Percentiles rank a stretch among this genome's conserved stretches.
These are phyloP conservation scores for Drosophila paramelanica DNA, from an alignment of 2,888 invertebrate genomes.

Conservation along the genomic window DNA sequence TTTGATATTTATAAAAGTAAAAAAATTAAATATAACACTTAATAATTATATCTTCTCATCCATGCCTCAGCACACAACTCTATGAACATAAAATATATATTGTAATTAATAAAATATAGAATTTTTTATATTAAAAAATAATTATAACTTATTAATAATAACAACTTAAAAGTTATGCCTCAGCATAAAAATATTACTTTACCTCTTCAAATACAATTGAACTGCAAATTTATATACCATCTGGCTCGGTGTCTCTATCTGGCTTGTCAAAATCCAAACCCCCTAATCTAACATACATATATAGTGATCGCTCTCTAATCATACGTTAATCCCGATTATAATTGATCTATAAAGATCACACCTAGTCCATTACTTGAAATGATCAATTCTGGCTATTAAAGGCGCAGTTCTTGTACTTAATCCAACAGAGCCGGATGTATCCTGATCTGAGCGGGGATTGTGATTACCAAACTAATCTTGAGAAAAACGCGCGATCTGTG, in stretches of 20 bases:
- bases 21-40: too few species aligned
- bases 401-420: constrained; percentile 19
- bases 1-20: too few species aligned
- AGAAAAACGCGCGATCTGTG: constrained; percentile 9
- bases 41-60: too few species aligned
- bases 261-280: constrained; percentile 27
- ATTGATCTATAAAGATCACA: constrained; percentile 56
- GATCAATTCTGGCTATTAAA: constrained; percentile 32
- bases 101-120: too few species aligned
- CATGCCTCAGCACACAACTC: too few species aligned
- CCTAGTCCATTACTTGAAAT: constrained; percentile 60
- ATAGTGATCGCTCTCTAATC: constrained; percentile 27
- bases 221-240: not conserved
- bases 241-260: not conserved
- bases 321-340: constrained; percentile 18
- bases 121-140: too few species aligned
- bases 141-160: too few species aligned
- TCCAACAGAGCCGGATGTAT: constrained; percentile 52
- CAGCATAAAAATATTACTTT: not conserved
- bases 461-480: constrained; percentile 56
- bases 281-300: constrained; percentile 14
- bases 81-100: too few species aligned
- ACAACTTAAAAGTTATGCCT: too few species aligned
- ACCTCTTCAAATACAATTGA: not conserved
- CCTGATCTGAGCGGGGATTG: constrained; percentile 41